A percentile compares a stretch with the other conserved stretches of the same genome.
phyloP scores from a whole-genome alignment of 2,797 vertebrate genomes.

The Lepus oiostolus region DNA sequence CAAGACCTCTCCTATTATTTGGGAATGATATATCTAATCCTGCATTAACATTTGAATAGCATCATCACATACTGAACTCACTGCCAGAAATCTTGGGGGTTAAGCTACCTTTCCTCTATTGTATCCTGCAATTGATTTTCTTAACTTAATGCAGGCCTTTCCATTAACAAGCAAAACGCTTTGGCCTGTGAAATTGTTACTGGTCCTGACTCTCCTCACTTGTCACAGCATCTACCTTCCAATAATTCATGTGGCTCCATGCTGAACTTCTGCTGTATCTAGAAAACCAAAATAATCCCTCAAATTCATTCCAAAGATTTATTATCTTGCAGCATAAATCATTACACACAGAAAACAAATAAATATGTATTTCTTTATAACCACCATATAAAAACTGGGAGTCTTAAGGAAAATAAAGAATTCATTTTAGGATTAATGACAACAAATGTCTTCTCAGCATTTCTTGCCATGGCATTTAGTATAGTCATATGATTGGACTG shows the following conservation, averaged over 20 bases:
- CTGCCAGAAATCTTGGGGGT: background rate
- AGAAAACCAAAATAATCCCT: background rate
- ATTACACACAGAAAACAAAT: background rate
- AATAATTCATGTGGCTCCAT: rapidly evolving
- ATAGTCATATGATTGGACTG: background rate
- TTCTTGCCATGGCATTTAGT: background rate
- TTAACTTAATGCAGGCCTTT: background rate
- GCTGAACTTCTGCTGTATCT: background rate
- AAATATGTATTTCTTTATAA: background rate
- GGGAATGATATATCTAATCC: background rate
- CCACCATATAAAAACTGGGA: background rate
- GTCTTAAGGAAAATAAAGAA: background rate
- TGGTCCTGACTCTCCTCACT: background rate
- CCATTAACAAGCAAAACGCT: background rate
- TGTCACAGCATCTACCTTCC: rapidly evolving
- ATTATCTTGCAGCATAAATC: background rate
- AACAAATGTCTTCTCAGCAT: background rate
- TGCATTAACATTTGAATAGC: too few relatives aligned
- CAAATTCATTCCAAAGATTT: background rate
- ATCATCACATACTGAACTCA: rapidly evolving
- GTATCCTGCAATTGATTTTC: background rate
- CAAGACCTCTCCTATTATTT: background rate
- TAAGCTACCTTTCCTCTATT: background rate
- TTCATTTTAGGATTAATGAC: background rate
- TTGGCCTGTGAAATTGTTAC: background rate